These are phyloP conservation scores for Globicephala melas DNA, from an alignment of 2,113 vertebrate genomes.

Conservation along the genomic window DNA sequence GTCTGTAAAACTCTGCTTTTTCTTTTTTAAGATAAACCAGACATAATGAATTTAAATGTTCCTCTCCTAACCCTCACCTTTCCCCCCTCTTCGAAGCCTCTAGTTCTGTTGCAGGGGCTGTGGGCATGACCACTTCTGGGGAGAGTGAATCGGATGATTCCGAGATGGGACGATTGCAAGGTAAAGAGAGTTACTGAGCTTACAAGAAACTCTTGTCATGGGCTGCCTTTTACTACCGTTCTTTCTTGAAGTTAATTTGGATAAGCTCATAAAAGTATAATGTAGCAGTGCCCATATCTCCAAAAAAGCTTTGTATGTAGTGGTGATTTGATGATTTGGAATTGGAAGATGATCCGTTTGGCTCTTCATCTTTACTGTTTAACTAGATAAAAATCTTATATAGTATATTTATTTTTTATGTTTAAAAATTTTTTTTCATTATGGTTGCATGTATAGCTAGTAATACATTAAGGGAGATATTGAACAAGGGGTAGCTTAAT, in stretches of 20 bases:
- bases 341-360: not conserved
- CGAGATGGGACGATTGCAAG: slow-evolving; percentile 99
- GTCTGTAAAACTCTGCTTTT: not conserved
- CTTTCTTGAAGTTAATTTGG: slow-evolving; percentile 10
- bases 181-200: slow-evolving; percentile 78
- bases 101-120: slow-evolving; percentile 98
- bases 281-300: not conserved
- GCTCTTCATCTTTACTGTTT: slow-evolving; percentile 32
- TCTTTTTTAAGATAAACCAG: slow-evolving; percentile 48
- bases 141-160: slow-evolving; percentile 99
- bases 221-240: not conserved
- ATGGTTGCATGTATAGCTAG: not conserved
- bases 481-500: not conserved
- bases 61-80: slow-evolving; percentile 34
- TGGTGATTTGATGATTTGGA: slow-evolving; percentile 14
- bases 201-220: not conserved
- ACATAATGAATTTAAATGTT: slow-evolving; percentile 13
- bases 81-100: slow-evolving; percentile 85
- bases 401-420: not conserved
- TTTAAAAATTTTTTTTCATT: not conserved
- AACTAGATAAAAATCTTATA: not conserved
- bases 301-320: not conserved
- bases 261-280: not conserved
- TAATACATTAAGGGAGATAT: not conserved
- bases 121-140: slow-evolving; percentile 98